Evolutionary conservation across 2,888 invertebrate species (phyloP).

Genomic region (Drosophila rubida): DNA sequence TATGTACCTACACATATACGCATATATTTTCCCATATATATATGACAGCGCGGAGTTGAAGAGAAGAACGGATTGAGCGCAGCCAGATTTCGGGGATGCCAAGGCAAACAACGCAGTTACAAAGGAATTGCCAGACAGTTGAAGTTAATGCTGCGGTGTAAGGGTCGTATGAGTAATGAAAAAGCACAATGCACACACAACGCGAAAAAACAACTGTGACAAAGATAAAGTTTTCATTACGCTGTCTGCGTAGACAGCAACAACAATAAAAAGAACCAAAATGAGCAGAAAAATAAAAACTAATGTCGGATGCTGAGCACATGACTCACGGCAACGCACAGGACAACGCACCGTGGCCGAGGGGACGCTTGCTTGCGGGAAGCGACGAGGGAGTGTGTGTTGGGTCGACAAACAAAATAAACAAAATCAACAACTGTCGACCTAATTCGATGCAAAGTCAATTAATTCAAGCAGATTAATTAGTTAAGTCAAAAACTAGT

Average conservation of each 20-base stretch:
- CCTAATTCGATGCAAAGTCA: slow-evolving; percentile 76
- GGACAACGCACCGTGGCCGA: slow-evolving; percentile 42
- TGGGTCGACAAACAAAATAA: slow-evolving; percentile 21
- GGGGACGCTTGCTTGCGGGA: not conserved
- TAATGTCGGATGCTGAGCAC: slow-evolving; percentile 58
- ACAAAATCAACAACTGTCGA: slow-evolving; percentile 60
- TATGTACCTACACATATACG: no score
- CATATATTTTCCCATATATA: no score
- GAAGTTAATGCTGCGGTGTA: slow-evolving; percentile 22
- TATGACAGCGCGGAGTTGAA: slow-evolving; percentile 52
- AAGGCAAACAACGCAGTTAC: slow-evolving; percentile 50
- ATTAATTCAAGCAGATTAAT: slow-evolving; percentile 77
- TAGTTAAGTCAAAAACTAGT: slow-evolving; percentile 68
- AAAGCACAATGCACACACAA: slow-evolving; percentile 38
- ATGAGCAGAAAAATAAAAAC: slow-evolving; percentile 39
- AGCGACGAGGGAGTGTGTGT: not conserved
- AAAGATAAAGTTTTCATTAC: slow-evolving; percentile 79
- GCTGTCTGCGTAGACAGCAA: slow-evolving; percentile 41
- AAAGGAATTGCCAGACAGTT: slow-evolving; percentile 18
- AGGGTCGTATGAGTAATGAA: slow-evolving; percentile 73
- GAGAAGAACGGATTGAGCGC: slow-evolving; percentile 5
- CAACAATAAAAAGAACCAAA: slow-evolving; percentile 7
- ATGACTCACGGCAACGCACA: slow-evolving; percentile 51
- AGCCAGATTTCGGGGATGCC: slow-evolving; percentile 44
- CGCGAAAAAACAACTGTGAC: slow-evolving; percentile 53